Conservation (phyloP, 2,113 vertebrate genomes). For the Petroica traversi region DNA sequence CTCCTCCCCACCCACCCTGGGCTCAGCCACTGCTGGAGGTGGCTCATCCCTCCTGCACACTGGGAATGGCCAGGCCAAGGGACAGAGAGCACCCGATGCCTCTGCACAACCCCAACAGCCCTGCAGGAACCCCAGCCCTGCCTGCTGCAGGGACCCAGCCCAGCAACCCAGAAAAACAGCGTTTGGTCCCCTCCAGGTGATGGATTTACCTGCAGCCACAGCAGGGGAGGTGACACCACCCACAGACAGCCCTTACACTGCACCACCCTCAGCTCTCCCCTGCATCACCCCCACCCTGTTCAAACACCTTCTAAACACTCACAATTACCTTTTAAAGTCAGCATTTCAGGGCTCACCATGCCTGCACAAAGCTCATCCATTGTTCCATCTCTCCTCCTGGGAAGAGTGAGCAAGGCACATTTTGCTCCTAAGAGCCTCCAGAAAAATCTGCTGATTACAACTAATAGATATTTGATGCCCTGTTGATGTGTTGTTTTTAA, state of each 20-base stretch:
- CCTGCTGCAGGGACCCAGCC: background rate
- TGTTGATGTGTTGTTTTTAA: background rate
- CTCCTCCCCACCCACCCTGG: background rate
- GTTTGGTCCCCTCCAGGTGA: background rate
- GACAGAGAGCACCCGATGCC: background rate
- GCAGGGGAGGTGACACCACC: fast-evolving
- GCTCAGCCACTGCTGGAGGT: fast-evolving
- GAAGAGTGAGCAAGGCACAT: background rate
- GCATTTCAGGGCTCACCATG: background rate
- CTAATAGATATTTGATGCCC: background rate
- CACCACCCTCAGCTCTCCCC: background rate
- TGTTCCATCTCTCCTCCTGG: background rate
- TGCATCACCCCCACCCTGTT: background rate
- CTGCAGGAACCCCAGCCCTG: background rate
- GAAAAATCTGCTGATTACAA: slow-evolving; percentile 25
- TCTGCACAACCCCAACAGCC: fast-evolving
- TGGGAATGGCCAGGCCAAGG: background rate
- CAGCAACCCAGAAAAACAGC: background rate
- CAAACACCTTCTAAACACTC: background rate
- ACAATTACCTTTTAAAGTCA: background rate
- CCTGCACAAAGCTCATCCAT: background rate
- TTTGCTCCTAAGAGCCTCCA: background rate
- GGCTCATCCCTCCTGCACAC: background rate
- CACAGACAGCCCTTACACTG: background rate
- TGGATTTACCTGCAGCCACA: background rate